phyloP scores from a whole-genome alignment of 2,113 vertebrate species.

The Rhea americana region DNA sequence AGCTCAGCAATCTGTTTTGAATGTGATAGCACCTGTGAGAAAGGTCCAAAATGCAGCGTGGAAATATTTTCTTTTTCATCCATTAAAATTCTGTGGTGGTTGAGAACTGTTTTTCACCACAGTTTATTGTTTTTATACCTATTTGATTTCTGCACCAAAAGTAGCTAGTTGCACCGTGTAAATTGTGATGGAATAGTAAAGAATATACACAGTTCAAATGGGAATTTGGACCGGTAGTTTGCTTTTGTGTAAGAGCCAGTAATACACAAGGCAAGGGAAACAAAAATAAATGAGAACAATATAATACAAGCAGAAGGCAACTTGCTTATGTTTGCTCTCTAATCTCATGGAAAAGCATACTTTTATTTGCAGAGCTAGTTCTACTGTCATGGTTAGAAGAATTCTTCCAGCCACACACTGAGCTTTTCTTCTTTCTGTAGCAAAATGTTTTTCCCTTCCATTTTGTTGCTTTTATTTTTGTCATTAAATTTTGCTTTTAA shows the following conservation, averaged over 20 bases:
- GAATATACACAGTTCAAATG: background rate
- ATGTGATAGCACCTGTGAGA: background rate
- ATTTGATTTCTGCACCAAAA: background rate
- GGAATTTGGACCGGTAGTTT: background rate
- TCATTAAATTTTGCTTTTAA: background rate
- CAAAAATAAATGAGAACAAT: background rate
- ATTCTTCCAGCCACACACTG: background rate
- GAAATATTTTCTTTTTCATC: background rate
- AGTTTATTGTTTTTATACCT: background rate
- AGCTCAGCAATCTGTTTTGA: background rate
- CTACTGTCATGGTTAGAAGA: background rate
- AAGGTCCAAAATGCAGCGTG: background rate
- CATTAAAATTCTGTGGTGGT: background rate
- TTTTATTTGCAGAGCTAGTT: background rate
- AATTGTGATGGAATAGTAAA: background rate
- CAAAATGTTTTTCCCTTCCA: background rate
- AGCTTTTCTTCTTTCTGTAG: background rate
- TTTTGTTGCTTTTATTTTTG: background rate
- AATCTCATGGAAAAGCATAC: background rate
- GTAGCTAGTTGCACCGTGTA: background rate
- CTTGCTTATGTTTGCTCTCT: background rate
- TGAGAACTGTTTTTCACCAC: background rate
- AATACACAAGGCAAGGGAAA: background rate
- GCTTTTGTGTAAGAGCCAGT: background rate
- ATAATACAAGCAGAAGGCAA: background rate